These are phyloP conservation scores for Cololabis saira DNA, from an alignment of 2,113 vertebrate genomes.

Conservation along the genomic window DNA sequence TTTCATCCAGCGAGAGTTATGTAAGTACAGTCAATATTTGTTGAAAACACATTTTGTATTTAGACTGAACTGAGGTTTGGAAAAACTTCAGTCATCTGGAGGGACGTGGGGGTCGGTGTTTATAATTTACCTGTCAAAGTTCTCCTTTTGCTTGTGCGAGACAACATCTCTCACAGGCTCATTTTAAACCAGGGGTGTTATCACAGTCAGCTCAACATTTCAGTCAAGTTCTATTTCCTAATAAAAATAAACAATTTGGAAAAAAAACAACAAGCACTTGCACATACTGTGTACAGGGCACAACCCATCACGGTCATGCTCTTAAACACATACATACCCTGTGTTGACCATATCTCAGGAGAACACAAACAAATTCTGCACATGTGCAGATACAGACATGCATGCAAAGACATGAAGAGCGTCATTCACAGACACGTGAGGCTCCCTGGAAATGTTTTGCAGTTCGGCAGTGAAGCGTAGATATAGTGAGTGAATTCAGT, in stretches of 20 bases:
- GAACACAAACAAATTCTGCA: constrained; percentile 16
- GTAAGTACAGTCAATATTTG: constrained; percentile 80
- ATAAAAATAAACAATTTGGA: background rate
- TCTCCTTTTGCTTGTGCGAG: constrained; percentile 61
- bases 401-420: constrained; percentile 3
- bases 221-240: background rate
- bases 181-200: constrained; percentile 35
- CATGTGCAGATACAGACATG: background rate
- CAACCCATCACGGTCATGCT: background rate
- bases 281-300: background rate
- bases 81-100: constrained; percentile 58
- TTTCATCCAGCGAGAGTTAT: constrained; percentile 72
- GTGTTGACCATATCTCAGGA: constrained; percentile 6
- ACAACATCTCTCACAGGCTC: constrained; percentile 53
- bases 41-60: constrained; percentile 73
- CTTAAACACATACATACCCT: background rate
- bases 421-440: constrained; percentile 18
- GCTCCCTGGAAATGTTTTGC: constrained; percentile 28
- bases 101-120: constrained; percentile 44
- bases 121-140: constrained; percentile 59
- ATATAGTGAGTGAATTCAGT: constrained; percentile 46
- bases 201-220: constrained; percentile 8
- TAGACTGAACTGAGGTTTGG: constrained; percentile 50
- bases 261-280: background rate
- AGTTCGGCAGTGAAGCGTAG: constrained; percentile 23